Conservation (phyloP, 2,113 vertebrate genomes). For the Phylloscopus whistleri region DNA sequence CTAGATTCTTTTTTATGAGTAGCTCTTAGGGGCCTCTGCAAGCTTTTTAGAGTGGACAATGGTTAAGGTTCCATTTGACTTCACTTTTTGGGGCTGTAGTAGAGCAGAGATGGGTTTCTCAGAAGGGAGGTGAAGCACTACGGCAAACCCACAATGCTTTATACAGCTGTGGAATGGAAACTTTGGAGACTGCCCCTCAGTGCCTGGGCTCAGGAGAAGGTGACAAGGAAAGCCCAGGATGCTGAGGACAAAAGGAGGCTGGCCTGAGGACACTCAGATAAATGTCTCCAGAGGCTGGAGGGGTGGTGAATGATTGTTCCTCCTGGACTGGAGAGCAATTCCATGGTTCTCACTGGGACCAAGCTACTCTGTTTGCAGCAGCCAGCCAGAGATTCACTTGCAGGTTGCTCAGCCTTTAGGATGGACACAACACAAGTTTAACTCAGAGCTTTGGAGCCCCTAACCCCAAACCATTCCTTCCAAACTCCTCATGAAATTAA, state of each 20-base stretch:
- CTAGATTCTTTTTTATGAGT: background rate
- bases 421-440: background rate
- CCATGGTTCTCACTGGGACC: background rate
- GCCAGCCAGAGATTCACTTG: background rate
- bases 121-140: background rate
- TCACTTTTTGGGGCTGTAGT: background rate
- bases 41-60: fast-evolving
- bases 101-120: background rate
- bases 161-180: background rate
- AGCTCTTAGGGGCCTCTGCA: background rate
- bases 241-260: fast-evolving
- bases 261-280: background rate
- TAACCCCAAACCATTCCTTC: too few relatives aligned
- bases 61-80: background rate
- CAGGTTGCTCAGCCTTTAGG: background rate
- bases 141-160: background rate
- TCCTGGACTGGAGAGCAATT: background rate
- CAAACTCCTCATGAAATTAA: background rate
- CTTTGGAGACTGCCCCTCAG: background rate
- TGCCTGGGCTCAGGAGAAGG: background rate
- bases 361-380: background rate
- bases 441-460: background rate
- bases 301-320: background rate
- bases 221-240: background rate
- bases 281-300: background rate